Evolutionary conservation across 2,888 invertebrate species (phyloP).

Genomic region (Acanthosepion pharaonis): DNA sequence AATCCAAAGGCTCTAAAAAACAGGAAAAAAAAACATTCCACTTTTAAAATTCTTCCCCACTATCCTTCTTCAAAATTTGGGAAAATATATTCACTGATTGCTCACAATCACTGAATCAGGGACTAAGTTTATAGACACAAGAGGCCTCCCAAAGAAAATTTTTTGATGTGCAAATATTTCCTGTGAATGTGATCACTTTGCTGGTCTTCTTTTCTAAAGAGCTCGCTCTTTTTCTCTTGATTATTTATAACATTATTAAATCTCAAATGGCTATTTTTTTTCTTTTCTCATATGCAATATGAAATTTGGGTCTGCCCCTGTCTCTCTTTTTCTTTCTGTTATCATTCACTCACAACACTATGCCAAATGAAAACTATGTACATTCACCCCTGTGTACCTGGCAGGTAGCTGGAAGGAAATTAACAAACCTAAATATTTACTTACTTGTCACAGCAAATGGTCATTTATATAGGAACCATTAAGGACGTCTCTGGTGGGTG

Average conservation of each 20-base stretch:
- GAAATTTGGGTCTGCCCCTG: not conserved
- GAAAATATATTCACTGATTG: constrained; percentile 9
- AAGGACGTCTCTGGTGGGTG: constrained; percentile 33
- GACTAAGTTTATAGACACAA: not conserved
- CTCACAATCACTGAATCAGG: not conserved
- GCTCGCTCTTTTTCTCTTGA: not conserved
- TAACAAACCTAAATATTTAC: constrained; percentile 33
- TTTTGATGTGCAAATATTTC: not conserved
- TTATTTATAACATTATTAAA: constrained; percentile 13
- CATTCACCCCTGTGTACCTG: not conserved
- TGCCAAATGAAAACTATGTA: not conserved
- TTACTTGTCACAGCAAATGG: constrained; percentile 33
- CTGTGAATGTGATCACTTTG: constrained; percentile 33
- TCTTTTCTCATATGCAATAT: not conserved
- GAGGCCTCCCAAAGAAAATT: not conserved
- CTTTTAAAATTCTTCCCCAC: not conserved
- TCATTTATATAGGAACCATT: constrained; percentile 33
- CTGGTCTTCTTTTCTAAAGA: constrained; percentile 11
- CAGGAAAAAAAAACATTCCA: not conserved
- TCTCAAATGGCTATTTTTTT: constrained; percentile 18
- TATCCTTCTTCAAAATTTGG: not conserved
- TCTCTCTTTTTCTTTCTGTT: not conserved
- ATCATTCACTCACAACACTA: not conserved
- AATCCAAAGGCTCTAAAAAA: not conserved
- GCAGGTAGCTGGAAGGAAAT: constrained; percentile 33